Base-by-base conservation (phyloP, 1,140 invertebrate genomes). In the Epicauta chinensis region DNA sequence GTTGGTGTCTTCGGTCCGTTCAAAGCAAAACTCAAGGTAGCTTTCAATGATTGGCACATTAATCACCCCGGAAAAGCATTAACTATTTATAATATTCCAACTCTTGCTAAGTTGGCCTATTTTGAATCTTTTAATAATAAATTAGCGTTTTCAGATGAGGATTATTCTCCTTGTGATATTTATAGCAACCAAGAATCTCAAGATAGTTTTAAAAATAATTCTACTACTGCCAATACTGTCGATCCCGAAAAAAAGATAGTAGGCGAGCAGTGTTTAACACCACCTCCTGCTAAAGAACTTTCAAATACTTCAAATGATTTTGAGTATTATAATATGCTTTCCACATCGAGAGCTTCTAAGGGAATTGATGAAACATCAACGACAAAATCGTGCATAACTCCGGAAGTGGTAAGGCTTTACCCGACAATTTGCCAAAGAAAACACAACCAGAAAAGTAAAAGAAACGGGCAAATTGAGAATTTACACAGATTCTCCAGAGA, bases 1-100 rank as follows among this genome's bases (percentile, higher is more conserved):
- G 62, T 62, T 6, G 50, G 34, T 6, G 56, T 71, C 23, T 68
- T 63, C 58, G 60, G 56, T 38, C 66, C 68, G 3, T 59, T 71
- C 23, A 71, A 63, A 34, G 46, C 36, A 4, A 65, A 57, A 51
- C 56, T 66, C 76, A 77, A 63, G 59, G 43, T 70, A 69, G 61
- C 63, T n/a, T 54, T 47, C 42, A 60, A 65, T 53, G 57, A 63
- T 23, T 67, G 53, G 38, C 62, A 68, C 44, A 17, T 57, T 15
- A 45, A 34, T 16, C 59, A 68, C 43, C 56, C 65, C 31, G 62
- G 59, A 14, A 65, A 64, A 48, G 49, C 62, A 3, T 62, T 71
- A 11, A 64, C 60, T 12, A 66, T 68, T 23, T 65, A 69, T 50
- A 62, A 70, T 31, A 52, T 71, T 16, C 51, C 65, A 14, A 53